A percentile compares a stretch with the other conserved stretches of the same genome.
Conservation (phyloP, 1,140 invertebrate genomes). For the Drosophila saltans region DNA sequence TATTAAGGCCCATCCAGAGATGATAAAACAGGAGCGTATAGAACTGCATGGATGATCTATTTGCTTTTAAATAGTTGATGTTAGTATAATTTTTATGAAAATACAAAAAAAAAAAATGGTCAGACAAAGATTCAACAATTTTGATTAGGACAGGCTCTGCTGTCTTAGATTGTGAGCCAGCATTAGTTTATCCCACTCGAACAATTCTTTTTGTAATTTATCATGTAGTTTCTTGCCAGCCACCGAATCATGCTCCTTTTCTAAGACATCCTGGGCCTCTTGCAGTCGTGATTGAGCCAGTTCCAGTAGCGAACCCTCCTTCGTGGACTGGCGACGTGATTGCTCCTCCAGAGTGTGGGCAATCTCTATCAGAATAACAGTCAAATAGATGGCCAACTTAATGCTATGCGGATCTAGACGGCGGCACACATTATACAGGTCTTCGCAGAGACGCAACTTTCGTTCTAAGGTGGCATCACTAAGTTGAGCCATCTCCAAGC, state of each 20-base stretch:
- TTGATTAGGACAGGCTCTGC: neutral
- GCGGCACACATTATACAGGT: slow-evolving; percentile 86
- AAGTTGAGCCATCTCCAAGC: slow-evolving; percentile 84
- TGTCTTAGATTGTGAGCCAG: slow-evolving; percentile 26
- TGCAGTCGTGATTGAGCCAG: slow-evolving; percentile 56
- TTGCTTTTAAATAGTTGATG: neutral
- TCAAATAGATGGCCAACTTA: slow-evolving; percentile 88
- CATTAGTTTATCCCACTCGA: slow-evolving; percentile 58
- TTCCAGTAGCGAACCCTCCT: slow-evolving; percentile 39
- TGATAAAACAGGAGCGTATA: slow-evolving; percentile 82
- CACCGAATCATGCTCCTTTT: slow-evolving; percentile 71
- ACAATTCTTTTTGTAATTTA: slow-evolving; percentile 54
- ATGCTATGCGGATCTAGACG: slow-evolving; percentile 88
- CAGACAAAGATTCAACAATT: slow-evolving; percentile 12
- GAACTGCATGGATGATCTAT: slow-evolving; percentile 51
- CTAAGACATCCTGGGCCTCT: slow-evolving; percentile 54
- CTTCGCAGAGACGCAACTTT: slow-evolving; percentile 88
- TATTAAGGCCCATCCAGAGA: slow-evolving; percentile 84
- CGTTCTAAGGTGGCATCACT: slow-evolving; percentile 86
- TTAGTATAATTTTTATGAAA: slow-evolving; percentile 8
- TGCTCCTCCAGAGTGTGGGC: slow-evolving; percentile 85
- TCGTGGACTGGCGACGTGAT: slow-evolving; percentile 80
- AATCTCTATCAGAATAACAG: slow-evolving; percentile 89
- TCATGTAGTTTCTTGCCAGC: slow-evolving; percentile 72
- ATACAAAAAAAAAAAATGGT: slow-evolving; percentile 17